phyloP scores from a whole-genome alignment of 2,113 vertebrate species.

The Thamnaconus septentrionalis region DNA sequence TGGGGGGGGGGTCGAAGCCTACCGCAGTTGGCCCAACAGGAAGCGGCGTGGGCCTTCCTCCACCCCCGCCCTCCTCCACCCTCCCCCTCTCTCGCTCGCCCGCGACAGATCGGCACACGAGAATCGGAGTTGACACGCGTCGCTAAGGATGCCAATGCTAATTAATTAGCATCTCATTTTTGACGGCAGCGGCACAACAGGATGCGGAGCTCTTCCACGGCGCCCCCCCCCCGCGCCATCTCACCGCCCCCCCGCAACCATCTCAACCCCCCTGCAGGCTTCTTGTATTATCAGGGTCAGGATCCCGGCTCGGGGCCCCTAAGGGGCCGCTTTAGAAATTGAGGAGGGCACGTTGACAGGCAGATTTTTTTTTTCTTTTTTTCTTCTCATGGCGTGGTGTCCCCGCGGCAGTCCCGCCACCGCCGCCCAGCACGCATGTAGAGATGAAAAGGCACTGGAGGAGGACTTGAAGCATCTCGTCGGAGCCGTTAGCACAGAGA shows the following conservation, averaged over 20 bases:
- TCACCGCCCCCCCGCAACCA: too few species aligned
- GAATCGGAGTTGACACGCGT: slow-evolving; percentile 92
- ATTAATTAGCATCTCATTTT: slow-evolving; percentile 99
- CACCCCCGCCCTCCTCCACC: slow-evolving; percentile 21
- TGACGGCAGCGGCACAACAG: slow-evolving; percentile 85
- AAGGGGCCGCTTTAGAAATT: slow-evolving; percentile 85
- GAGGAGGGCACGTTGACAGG: slow-evolving; percentile 83
- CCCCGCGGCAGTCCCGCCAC: slow-evolving; percentile 75
- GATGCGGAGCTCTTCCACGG: slow-evolving; percentile 83
- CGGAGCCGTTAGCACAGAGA: slow-evolving; percentile 41
- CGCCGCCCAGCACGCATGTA: slow-evolving; percentile 63
- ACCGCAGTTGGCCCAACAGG: too few species aligned
- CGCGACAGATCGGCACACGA: slow-evolving; percentile 85
- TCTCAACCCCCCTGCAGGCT: slow-evolving; percentile 79
- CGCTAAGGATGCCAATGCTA: slow-evolving; percentile 96
- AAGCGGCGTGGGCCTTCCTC: neutral
- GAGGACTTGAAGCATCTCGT: slow-evolving; percentile 26
- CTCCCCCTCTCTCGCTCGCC: slow-evolving; percentile 75
- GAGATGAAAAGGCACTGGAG: slow-evolving; percentile 50
- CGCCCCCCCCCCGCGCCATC: slow-evolving; percentile 70
- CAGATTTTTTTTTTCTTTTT: slow-evolving; percentile 64
- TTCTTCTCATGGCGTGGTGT: slow-evolving; percentile 71
- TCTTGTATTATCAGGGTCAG: slow-evolving; percentile 86
- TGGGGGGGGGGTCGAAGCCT: slow-evolving; percentile 18
- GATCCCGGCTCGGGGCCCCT: slow-evolving; percentile 80